Evolutionary conservation across 1,140 invertebrate species (phyloP).

Genomic region (Homarus americanus): DNA sequence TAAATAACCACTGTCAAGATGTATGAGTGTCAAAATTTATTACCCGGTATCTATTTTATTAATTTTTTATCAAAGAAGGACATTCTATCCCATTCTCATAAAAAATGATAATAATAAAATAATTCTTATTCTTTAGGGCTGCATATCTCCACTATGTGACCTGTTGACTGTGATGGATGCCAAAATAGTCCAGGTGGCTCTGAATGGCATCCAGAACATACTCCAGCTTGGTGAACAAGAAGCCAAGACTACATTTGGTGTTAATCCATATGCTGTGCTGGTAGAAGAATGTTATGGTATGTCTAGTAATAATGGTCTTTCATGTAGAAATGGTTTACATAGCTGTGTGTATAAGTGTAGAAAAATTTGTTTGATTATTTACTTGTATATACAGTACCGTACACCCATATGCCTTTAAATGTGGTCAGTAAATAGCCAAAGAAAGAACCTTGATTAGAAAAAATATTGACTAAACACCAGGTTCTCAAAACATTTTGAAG

Average conservation of each 20-base stretch:
- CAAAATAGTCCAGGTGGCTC: conserved; percentile 98
- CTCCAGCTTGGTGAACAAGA: conserved; percentile 93
- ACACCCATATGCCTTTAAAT: no score
- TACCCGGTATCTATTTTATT: no score
- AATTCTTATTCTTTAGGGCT: conserved; percentile 80
- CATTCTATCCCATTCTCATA: not conserved
- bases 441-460: no score
- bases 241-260: conserved; percentile 83
- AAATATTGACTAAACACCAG: no score
- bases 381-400: no score
- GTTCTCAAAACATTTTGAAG: no score
- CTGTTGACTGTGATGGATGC: conserved; percentile 95
- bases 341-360: no score
- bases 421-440: no score
- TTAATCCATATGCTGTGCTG: conserved; percentile 94
- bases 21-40: no score
- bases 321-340: no score
- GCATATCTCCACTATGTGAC: conserved; percentile 96
- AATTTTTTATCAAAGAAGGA: not conserved
- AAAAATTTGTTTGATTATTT: no score
- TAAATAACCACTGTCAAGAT: no score
- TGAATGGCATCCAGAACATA: conserved; percentile 98
- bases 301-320: conserved; percentile 74
- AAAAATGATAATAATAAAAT: not conserved
- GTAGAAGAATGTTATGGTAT: conserved; percentile 98